Conservation (phyloP, 2,113 vertebrate genomes). For the Anseranas semipalmata region DNA sequence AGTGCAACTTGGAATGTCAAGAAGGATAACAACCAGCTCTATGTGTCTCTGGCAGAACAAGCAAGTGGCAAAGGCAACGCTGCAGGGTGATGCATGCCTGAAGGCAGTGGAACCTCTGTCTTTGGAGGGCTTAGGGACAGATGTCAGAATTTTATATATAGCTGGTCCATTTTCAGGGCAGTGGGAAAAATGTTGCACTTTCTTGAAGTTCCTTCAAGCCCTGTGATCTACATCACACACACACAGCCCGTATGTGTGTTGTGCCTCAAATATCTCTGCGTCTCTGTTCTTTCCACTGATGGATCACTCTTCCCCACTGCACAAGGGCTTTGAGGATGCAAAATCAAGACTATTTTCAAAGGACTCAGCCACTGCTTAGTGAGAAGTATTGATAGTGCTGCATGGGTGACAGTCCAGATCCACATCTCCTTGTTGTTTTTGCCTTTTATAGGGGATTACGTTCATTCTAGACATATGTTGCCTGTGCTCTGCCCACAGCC, state of each 20-base stretch:
- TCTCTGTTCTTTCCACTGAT: not conserved
- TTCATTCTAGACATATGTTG: not conserved
- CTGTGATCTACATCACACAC: not conserved
- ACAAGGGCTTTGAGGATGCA: not conserved
- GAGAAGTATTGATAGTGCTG: not conserved
- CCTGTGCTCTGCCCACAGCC: not conserved
- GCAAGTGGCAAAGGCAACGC: not conserved
- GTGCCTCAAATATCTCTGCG: fast-evolving
- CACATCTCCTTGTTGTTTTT: not conserved
- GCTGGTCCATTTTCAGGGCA: not conserved
- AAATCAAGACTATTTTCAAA: not conserved
- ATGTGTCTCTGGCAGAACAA: not conserved
- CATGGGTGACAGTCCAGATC: not conserved
- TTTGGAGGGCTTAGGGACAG: not conserved
- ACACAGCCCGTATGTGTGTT: not conserved
- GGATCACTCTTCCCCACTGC: not conserved
- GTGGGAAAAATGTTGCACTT: not conserved
- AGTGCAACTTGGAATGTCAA: not conserved
- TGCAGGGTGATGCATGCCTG: fast-evolving
- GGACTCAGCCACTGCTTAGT: not conserved
- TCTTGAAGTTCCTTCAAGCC: not conserved
- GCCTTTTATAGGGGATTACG: not conserved
- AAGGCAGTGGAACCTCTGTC: not conserved
- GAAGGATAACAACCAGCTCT: not conserved
- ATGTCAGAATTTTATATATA: not conserved